Evolutionary conservation across 2,888 invertebrate species (phyloP).

Genomic region (Orchestes rusci): DNA sequence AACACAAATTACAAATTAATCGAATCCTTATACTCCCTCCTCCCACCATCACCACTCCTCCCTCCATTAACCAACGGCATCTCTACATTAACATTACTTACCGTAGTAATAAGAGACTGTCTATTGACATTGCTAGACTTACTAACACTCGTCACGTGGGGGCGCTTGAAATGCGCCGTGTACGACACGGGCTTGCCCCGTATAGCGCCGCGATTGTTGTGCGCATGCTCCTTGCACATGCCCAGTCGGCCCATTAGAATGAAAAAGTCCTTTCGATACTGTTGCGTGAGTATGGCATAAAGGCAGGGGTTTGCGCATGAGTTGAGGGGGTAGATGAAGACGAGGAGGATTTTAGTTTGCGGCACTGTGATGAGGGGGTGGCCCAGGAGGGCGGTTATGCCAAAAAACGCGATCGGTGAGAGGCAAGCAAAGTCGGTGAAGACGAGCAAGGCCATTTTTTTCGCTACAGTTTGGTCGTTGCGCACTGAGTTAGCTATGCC

Average conservation of each 20-base stretch:
- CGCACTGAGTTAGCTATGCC: conserved; percentile 44
- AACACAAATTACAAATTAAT: too few species aligned
- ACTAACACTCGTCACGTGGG: conserved; percentile 8
- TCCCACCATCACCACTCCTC: conserved; percentile 2
- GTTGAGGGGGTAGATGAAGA: conserved; percentile 64
- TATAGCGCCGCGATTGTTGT: conserved; percentile 44
- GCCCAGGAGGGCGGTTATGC: conserved; percentile 56
- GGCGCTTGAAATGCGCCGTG: conserved; percentile 13
- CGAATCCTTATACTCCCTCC: conserved; percentile 3
- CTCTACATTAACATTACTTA: conserved; percentile 20
- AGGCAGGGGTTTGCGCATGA: conserved; percentile 63
- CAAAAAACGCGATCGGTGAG: conserved; percentile 62
- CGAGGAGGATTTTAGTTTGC: conserved; percentile 50
- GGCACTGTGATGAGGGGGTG: conserved; percentile 53
- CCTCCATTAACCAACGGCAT: conserved; percentile 10
- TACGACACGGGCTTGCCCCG: conserved; percentile 36
- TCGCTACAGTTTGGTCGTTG: conserved; percentile 51
- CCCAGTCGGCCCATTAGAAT: conserved; percentile 48
- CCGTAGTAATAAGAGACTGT: conserved; percentile 20
- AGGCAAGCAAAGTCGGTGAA: conserved; percentile 57
- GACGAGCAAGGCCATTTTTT: conserved; percentile 59
- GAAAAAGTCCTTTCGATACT: conserved; percentile 54
- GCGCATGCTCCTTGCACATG: conserved; percentile 42
- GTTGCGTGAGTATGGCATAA: conserved; percentile 60
- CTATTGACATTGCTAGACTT: conserved; percentile 18